Base-by-base conservation (phyloP, 2,113 vertebrate species). In the Rissa tridactyla region DNA sequence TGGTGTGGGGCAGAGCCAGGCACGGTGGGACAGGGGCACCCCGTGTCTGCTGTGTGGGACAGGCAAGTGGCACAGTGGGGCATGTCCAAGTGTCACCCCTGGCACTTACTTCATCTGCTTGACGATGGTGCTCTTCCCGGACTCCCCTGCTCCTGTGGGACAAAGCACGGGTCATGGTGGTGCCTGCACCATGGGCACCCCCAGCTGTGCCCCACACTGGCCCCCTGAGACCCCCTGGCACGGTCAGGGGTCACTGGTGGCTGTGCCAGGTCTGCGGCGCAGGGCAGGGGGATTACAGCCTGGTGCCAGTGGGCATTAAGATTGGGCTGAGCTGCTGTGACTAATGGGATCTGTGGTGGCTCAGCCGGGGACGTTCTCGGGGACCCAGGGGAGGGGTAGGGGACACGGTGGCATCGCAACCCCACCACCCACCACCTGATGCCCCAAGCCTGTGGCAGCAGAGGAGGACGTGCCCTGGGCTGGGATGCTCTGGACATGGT, bases 41-140 rank as follows among this genome's bases (percentile, higher is more conserved):
- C 30, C 4, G 0, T 26, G 36, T 18, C 71, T 71, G 52, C 14
- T 1, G 15, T 0, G 2, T 46, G 27, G 87, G 47, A 46, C 18
- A 60, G 49, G 34, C 49, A 52, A 1, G 5, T 4, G 7, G 11
- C 51, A 21, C 0, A 2, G 22, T 26, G 22, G 42, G 32, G 16
- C 52, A 83, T 0, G 0, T 21, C 11, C 69, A 40, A 21, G 34
- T 7, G 15, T 9, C 15, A 40, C 9, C 13, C 13, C 14, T 27
- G n/a, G 55, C 52, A 98, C 99, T 99, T 98, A 99, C 99, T 99
- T 99, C 99, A 99, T 99, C 98, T 99, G 99, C 98, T 99, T 99
- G 98, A 99, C 99, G 3, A 99, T 99, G 61, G 99, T 99, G 97
- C 99, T 99, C 95, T 99, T 99, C 29, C 99, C 99, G 0, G 99